These are phyloP conservation scores for Mamestra configurata DNA, from an alignment of 1,140 invertebrate species.

Conservation along the genomic window DNA sequence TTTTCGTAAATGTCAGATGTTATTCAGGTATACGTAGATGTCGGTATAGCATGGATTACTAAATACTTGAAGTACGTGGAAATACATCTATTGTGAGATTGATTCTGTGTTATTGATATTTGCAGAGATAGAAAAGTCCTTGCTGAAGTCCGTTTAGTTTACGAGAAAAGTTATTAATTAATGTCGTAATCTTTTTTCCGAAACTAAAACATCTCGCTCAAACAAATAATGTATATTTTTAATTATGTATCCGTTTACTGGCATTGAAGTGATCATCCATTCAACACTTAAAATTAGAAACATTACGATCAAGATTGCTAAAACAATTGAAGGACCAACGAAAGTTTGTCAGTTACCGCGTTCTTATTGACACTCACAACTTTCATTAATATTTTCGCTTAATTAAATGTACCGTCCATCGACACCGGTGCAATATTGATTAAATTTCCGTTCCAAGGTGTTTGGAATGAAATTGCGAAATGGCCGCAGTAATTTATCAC, in stretches of 20 bases:
- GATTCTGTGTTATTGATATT: too few species aligned
- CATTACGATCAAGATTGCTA: constrained; percentile 2
- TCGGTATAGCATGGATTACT: neutral
- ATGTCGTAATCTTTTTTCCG: neutral
- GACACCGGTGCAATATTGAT: constrained; percentile 15
- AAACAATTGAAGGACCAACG: neutral
- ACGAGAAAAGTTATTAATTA: neutral
- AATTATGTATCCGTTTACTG: too few species aligned
- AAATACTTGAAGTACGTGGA: neutral
- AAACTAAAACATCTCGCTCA: too few species aligned
- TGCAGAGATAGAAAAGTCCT: too few species aligned
- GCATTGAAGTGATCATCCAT: neutral
- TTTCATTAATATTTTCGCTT: constrained; percentile 25
- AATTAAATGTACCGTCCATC: neutral
- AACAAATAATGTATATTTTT: too few species aligned
- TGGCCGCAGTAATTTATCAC: constrained; percentile 44
- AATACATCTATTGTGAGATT: neutral
- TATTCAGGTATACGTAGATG: too few species aligned
- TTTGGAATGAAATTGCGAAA: constrained; percentile 28
- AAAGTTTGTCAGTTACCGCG: too few species aligned
- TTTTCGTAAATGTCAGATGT: constrained; percentile 15
- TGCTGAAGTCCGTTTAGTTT: neutral
- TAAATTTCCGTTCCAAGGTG: constrained; percentile 29
- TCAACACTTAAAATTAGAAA: constrained; percentile 14
- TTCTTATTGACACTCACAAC: too few species aligned